A percentile compares a stretch with the other conserved stretches of the same genome.
phyloP scores from a whole-genome alignment of 2,113 vertebrate species.

The Zapornia atra region DNA sequence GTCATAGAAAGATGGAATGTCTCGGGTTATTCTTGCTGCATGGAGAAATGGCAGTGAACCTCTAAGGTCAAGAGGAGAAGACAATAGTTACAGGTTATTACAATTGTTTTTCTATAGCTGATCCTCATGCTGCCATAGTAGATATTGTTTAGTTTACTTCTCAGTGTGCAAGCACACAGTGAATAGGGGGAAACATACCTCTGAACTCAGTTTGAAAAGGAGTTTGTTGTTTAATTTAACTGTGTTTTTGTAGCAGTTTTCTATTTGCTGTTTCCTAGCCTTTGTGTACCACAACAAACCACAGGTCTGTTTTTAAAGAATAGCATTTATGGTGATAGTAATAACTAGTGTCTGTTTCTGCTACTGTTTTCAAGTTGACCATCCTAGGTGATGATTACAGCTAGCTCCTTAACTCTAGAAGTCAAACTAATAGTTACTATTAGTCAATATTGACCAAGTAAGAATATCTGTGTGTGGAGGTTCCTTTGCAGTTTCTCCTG shows the following conservation, averaged over 20 bases:
- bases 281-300: background rate
- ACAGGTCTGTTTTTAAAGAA: background rate
- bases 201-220: background rate
- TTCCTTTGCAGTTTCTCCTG: background rate
- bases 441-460: background rate
- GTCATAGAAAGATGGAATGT: conserved; percentile 68
- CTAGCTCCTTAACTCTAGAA: background rate
- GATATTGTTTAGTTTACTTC: background rate
- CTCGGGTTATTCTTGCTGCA: conserved; percentile 59
- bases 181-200: background rate
- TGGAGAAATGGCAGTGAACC: conserved; percentile 63
- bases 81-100: conserved; percentile 64
- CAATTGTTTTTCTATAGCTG: conserved; percentile 44
- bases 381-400: background rate
- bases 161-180: background rate
- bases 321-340: background rate
- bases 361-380: background rate
- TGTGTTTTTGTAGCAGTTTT: background rate
- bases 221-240: background rate
- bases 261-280: background rate
- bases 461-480: background rate
- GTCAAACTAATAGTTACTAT: background rate
- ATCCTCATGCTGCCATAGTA: background rate
- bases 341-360: background rate
- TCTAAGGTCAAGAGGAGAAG: conserved; percentile 68